Percentiles rank a stretch among this genome's conserved stretches.
phyloP scores from a whole-genome alignment of 2,113 vertebrate genomes.

The Corapipo altera region DNA sequence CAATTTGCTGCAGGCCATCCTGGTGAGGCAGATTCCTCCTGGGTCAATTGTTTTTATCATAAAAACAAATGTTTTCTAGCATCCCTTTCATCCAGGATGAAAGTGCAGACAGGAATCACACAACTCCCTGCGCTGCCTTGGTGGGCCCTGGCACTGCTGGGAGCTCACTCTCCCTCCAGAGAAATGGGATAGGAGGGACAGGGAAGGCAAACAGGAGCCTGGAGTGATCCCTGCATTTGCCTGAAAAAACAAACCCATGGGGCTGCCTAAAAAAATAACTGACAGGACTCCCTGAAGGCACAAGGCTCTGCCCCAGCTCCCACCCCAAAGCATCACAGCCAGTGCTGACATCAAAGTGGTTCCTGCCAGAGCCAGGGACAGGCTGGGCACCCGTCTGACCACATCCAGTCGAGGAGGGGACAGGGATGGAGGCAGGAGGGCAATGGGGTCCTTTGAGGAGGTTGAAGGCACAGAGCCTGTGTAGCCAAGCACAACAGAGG shows the following conservation, averaged over 20 bases:
- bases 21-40: background rate
- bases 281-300: background rate
- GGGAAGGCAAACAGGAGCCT: background rate
- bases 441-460: background rate
- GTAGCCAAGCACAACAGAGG: background rate
- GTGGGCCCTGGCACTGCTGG: background rate
- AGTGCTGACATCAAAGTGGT: background rate
- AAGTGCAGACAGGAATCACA: background rate
- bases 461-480: background rate
- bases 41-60: conserved; percentile 29
- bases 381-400: rapidly evolving
- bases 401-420: rapidly evolving
- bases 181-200: background rate
- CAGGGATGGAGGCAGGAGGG: background rate
- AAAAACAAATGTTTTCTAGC: conserved; percentile 41
- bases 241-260: background rate
- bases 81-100: background rate
- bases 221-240: background rate
- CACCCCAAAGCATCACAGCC: background rate
- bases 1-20: background rate
- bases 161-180: rapidly evolving
- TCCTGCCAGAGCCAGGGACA: background rate
- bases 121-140: rapidly evolving
- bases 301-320: rapidly evolving
- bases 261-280: background rate